Percentiles rank a stretch among this genome's conserved stretches.
Evolutionary conservation across 2,797 vertebrate species (phyloP).

Genomic region (Urocyon cinereoargenteus): DNA sequence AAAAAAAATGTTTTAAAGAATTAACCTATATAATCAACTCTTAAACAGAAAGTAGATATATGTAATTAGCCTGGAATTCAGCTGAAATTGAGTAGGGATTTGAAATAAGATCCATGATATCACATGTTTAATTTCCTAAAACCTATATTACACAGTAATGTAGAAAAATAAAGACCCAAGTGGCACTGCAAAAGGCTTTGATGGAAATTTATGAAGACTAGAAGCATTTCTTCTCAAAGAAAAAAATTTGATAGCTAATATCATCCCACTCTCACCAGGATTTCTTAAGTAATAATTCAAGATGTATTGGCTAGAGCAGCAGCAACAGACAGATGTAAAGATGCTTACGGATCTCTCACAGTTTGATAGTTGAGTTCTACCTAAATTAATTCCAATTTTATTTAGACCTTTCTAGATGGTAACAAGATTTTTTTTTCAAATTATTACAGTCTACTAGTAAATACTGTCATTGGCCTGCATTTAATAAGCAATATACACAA

Average conservation of each 20-base stretch:
- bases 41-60: background rate
- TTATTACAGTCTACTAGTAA: background rate
- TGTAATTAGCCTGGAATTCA: constrained; percentile 61
- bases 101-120: constrained; percentile 48
- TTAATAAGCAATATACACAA: background rate
- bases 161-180: constrained; percentile 27
- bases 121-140: constrained; percentile 54
- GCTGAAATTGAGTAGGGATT: constrained; percentile 51
- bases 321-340: background rate
- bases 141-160: constrained; percentile 20
- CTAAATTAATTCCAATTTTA: constrained; percentile 42
- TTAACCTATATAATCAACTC: constrained; percentile 15
- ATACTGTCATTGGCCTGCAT: background rate
- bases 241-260: constrained; percentile 1
- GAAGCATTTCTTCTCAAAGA: background rate
- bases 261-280: background rate
- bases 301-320: background rate
- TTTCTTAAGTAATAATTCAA: constrained; percentile 64
- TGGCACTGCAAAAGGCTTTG: background rate
- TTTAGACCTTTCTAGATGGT: constrained; percentile 2
- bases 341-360: background rate
- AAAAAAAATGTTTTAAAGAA: background rate
- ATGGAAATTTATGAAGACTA: background rate
- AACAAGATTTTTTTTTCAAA: background rate
- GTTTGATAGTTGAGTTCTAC: background rate